These are phyloP conservation scores for Todus mexicanus DNA, from an alignment of 2,797 vertebrate genomes.

Conservation along the genomic window DNA sequence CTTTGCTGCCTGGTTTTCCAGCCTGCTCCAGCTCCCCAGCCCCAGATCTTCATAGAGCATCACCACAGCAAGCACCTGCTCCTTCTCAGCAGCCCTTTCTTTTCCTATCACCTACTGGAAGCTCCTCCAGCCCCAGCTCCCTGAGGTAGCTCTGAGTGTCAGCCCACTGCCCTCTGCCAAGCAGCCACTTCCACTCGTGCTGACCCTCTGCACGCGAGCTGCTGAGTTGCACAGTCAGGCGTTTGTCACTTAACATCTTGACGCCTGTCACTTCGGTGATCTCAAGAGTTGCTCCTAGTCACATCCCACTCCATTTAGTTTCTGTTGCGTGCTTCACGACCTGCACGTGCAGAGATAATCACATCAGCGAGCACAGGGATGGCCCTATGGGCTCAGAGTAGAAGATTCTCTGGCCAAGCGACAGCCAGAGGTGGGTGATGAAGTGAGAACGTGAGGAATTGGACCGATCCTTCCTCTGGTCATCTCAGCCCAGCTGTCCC, in stretches of 20 bases:
- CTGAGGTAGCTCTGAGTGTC: accelerated
- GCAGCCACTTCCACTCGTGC: not conserved
- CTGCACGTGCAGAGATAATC: not conserved
- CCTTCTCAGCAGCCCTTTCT: not conserved
- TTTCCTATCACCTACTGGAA: not conserved
- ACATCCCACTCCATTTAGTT: not conserved
- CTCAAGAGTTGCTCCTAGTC: not conserved
- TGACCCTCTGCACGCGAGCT: not conserved
- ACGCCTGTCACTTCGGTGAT: slow-evolving; percentile 4
- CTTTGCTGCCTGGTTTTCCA: not conserved
- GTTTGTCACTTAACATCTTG: slow-evolving; percentile 22
- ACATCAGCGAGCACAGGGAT: accelerated
- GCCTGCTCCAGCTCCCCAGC: not conserved
- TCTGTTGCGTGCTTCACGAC: not conserved
- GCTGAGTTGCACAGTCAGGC: not conserved
- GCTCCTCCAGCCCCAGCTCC: not conserved
- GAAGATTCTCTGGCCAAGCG: not conserved
- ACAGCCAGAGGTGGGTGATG: not conserved
- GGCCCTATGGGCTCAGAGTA: not conserved
- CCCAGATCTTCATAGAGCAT: not conserved
- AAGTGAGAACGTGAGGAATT: not conserved
- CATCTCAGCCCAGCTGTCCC: not conserved
- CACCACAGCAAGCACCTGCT: not conserved
- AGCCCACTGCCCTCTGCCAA: not conserved
- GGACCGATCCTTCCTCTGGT: not conserved